A percentile compares a stretch with the other conserved stretches of the same genome.
Evolutionary conservation across 1,140 invertebrate species (phyloP).

Genomic region (Harlomillsia oculata): DNA sequence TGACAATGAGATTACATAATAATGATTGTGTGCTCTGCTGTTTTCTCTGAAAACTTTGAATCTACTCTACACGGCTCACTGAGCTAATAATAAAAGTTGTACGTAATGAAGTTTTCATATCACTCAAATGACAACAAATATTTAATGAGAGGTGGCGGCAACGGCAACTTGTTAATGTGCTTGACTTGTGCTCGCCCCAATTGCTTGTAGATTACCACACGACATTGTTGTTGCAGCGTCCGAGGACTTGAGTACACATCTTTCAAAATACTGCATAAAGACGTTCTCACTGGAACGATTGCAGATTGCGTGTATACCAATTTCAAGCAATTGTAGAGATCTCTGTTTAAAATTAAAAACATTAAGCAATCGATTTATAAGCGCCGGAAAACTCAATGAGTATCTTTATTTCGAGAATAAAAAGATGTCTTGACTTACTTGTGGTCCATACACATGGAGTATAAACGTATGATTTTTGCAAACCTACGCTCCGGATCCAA

Average conservation of each 20-base stretch:
- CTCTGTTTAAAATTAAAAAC: conserved; percentile 36
- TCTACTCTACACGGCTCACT: no score
- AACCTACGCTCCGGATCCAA: conserved; percentile 52
- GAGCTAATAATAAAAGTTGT: no score
- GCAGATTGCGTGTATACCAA: conserved; percentile 45
- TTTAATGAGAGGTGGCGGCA: conserved; percentile 56
- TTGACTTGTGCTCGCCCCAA: conserved; percentile 52
- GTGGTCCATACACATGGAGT: conserved; percentile 59
- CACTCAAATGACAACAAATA: conserved; percentile 58
- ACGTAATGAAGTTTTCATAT: conserved; percentile 9
- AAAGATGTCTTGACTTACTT: conserved; percentile 24
- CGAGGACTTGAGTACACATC: conserved; percentile 53
- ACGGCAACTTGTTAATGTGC: conserved; percentile 54
- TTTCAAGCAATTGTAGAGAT: conserved; percentile 51
- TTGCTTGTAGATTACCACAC: conserved; percentile 54
- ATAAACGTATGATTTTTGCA: conserved; percentile 54
- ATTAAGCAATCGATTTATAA: conserved; percentile 6
- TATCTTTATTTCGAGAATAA: background rate
- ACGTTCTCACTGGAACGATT: conserved; percentile 53
- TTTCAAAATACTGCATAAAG: conserved; percentile 51
- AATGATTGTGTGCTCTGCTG: no score
- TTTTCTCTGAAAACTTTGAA: no score
- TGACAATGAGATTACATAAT: no score
- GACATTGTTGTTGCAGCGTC: conserved; percentile 53
- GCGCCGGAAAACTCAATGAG: background rate